Base-by-base conservation (phyloP, 1,140 invertebrate species). In the Cydia amplana region DNA sequence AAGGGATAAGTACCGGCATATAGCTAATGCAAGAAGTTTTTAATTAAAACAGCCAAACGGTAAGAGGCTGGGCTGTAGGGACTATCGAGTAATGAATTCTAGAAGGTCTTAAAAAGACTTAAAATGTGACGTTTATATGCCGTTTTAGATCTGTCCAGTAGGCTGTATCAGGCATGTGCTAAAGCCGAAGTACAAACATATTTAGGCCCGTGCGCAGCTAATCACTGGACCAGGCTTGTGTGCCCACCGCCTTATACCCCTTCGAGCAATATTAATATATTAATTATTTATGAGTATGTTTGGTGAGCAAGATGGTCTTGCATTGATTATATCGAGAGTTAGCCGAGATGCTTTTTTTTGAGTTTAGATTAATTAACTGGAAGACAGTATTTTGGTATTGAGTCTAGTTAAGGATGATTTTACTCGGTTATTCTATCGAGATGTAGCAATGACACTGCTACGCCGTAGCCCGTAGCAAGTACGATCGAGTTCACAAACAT, bases 21-120 rank as follows among this genome's bases (percentile, higher is more conserved):
- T 90, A 70, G 88, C 84, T 91, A 91, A 91, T 91, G 88, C 83
- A 92, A 91, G 90, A 93, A 93, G 90, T 93, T 93, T 93, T 93
- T 93, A 93, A 93, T 93, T 93, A 93, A 92, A 93, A 90, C 87
- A 87, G 90, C 87, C 84, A 80, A 86, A 81, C 84, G 89, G 87
- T 91, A 93, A 91, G 91, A 91, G 90, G 86, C 88, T 89, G 84
- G 84, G 88, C 91, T 80, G 85, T 83, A 87, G 87, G 90, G 89
- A 85, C 55, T 60, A 60, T 60, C n/a, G 4, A 23, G 7, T 23
- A 2, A 7, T 60, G 7, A 10, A n/a, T 60, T 60, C 55, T 60
- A 23, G 20, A 60, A 60, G 18, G 55, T 23, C 20, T 20, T 23
- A 60, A 60, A 9, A 20, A 6, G 20, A 23, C 18, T 60, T 20